Evolutionary conservation across 2,797 vertebrate genomes (phyloP).

Genomic region (Astyanax mexicanus): DNA sequence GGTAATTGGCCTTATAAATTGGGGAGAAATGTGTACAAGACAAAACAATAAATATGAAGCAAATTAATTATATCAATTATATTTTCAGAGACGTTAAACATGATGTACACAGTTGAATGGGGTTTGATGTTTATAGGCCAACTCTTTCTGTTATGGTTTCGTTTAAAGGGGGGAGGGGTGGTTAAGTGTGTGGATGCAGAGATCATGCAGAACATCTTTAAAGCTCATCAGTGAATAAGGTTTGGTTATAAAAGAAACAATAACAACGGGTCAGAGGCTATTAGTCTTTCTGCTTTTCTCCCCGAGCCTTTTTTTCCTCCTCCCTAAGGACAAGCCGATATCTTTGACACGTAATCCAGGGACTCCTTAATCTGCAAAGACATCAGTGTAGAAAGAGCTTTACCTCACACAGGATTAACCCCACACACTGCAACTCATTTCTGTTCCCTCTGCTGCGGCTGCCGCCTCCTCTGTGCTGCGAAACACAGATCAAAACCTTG

Average conservation of each 20-base stretch:
- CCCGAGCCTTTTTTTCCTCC: background rate
- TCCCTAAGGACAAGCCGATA: background rate
- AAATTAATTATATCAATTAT: too few relatives aligned
- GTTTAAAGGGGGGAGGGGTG: background rate
- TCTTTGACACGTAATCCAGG: conserved; percentile 20
- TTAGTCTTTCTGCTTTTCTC: background rate
- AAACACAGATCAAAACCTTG: background rate
- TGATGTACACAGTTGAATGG: too few relatives aligned
- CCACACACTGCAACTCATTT: conserved; percentile 12
- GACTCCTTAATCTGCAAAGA: conserved; percentile 42
- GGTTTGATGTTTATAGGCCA: background rate
- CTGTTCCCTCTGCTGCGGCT: background rate
- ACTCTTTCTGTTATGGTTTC: background rate
- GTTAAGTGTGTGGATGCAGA: background rate
- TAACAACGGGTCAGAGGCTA: background rate
- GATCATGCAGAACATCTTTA: too few relatives aligned
- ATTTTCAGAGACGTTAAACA: too few relatives aligned
- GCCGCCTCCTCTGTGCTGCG: background rate
- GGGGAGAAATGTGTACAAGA: too few relatives aligned
- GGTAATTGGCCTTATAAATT: too few relatives aligned
- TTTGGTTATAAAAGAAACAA: background rate
- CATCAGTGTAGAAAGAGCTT: conserved; percentile 21
- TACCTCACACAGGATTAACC: conserved; percentile 28
- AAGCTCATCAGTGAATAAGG: too few relatives aligned
- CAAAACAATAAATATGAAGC: too few relatives aligned